These are phyloP conservation scores for Parazoanthus atlanticus DNA, from an alignment of 92 coral and sea anemone genomes.

Conservation along the genomic window DNA sequence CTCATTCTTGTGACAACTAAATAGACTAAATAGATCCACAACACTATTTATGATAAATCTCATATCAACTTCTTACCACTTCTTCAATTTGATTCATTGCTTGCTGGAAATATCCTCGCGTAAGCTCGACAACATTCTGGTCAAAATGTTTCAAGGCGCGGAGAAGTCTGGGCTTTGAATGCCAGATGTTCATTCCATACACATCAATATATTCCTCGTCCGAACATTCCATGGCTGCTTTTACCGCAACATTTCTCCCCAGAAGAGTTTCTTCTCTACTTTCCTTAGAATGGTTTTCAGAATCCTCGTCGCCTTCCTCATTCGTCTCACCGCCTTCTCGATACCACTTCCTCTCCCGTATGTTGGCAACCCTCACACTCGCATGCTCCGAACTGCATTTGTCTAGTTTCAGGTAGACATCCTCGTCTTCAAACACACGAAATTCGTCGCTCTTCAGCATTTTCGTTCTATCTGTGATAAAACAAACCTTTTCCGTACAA, in stretches of 20 bases:
- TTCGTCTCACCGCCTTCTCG: neutral
- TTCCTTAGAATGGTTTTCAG: neutral
- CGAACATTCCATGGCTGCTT: neutral
- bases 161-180: slow-evolving; percentile 47
- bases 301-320: neutral
- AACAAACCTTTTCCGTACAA: too few relatives aligned
- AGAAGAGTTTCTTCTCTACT: neutral
- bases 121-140: slow-evolving; percentile 57
- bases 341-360: slow-evolving; percentile 7
- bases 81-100: slow-evolving; percentile 76
- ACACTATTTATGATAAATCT: neutral
- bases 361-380: neutral
- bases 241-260: neutral
- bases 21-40: neutral
- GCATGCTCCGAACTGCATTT: neutral
- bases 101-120: slow-evolving; percentile 57
- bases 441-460: slow-evolving; percentile 14
- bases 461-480: neutral
- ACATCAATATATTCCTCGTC: slow-evolving; percentile 47
- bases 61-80: slow-evolving; percentile 41
- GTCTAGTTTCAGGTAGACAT: neutral
- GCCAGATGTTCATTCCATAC: slow-evolving; percentile 55
- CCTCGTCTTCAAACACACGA: neutral
- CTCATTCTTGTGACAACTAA: neutral
- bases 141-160: slow-evolving; percentile 64